Percentiles rank a stretch among this genome's conserved stretches.
phyloP scores from a whole-genome alignment of 2,888 invertebrate species.

The Scotopteryx bipunctaria region DNA sequence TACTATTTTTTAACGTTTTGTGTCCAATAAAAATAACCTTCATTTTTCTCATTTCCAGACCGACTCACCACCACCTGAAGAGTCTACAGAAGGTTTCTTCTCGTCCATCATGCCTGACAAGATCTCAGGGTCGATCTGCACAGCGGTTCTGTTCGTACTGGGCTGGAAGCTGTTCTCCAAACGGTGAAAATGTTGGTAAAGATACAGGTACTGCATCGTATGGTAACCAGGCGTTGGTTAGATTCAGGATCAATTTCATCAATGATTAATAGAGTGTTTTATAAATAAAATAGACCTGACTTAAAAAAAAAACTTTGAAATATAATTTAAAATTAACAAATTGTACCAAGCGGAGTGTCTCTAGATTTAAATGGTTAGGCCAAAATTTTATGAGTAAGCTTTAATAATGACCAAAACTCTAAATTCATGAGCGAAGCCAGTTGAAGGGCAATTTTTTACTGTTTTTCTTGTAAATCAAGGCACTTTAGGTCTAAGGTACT shows the following conservation, averaged over 20 bases:
- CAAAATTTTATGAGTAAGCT: too few species aligned
- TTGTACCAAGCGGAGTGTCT: too few species aligned
- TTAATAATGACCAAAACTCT: too few species aligned
- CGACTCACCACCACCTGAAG: conserved; percentile 48
- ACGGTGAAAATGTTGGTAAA: conserved; percentile 66
- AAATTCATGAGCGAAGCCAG: too few species aligned
- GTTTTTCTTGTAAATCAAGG: too few species aligned
- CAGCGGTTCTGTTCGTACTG: conserved; percentile 84
- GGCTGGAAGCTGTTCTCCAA: conserved; percentile 85
- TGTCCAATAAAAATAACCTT: conserved; percentile 10
- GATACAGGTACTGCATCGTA: conserved; percentile 19
- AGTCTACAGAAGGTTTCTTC: conserved; percentile 65
- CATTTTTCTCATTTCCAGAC: conserved; percentile 59
- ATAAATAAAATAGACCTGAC: too few species aligned
- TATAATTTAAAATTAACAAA: too few species aligned
- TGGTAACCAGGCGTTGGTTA: conserved; percentile 1
- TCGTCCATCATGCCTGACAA: conserved; percentile 83
- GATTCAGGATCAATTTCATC: conserved; percentile 1
- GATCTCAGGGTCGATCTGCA: conserved; percentile 83
- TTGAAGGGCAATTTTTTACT: too few species aligned
- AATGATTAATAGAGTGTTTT: too few species aligned
- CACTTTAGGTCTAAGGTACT: neutral
- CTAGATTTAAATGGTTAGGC: too few species aligned
- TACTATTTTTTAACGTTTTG: too few species aligned
- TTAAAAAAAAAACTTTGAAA: too few species aligned